phyloP scores from a whole-genome alignment of 2,797 vertebrate species.

The Phalanger gymnotis region DNA sequence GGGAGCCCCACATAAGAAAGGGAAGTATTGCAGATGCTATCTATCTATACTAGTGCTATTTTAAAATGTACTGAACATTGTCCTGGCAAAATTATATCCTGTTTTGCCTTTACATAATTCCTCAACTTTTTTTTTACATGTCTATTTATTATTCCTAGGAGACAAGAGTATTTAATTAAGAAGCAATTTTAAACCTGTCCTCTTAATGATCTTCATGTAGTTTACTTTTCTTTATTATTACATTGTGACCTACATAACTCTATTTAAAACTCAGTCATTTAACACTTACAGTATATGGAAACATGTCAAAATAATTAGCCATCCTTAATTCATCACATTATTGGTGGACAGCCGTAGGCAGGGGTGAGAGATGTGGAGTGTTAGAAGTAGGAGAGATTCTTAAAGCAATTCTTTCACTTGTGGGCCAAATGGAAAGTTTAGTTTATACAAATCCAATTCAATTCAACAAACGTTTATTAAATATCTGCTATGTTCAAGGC shows the following conservation, averaged over 20 bases:
- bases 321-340: not conserved
- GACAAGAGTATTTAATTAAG: not conserved
- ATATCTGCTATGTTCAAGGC: not conserved
- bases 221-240: not conserved
- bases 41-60: not conserved
- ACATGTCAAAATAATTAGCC: not conserved
- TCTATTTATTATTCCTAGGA: not conserved
- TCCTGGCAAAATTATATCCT: not conserved
- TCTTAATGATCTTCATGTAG: not conserved
- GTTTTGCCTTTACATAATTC: not conserved
- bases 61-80: not conserved
- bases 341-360: not conserved
- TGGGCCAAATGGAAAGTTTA: not conserved
- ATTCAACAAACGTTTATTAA: not conserved
- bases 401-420: not conserved
- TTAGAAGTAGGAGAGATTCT: not conserved
- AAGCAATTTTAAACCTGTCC: not conserved
- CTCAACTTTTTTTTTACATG: not conserved
- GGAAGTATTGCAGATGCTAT: not conserved
- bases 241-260: not conserved
- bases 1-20: not conserved
- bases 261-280: not conserved
- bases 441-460: not conserved
- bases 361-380: not conserved
- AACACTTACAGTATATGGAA: not conserved